Conservation (phyloP, 2,888 invertebrate species). For the Melanophora roralis region DNA sequence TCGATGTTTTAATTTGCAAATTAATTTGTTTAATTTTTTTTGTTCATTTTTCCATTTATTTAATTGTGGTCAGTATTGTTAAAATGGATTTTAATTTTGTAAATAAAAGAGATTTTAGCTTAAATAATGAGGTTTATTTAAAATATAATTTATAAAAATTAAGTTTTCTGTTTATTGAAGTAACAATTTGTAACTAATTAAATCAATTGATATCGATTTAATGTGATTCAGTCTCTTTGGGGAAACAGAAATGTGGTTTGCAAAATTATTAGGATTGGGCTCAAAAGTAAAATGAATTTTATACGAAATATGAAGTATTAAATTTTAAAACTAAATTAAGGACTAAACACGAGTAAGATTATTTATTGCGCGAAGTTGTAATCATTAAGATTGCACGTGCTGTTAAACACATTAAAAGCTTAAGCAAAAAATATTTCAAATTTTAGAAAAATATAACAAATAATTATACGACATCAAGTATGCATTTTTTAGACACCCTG, state of each 20-base stretch:
- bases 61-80: background rate
- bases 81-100: background rate
- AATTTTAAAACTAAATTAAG: no score
- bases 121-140: conserved; percentile 31
- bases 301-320: no score
- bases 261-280: background rate
- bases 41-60: conserved; percentile 3
- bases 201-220: background rate
- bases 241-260: background rate
- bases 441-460: no score
- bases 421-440: no score
- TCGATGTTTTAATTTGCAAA: background rate
- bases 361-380: no score
- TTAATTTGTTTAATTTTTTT: conserved; percentile 23
- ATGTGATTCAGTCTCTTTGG: background rate
- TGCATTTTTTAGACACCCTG: no score
- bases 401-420: no score
- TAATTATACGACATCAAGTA: no score
- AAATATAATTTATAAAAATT: conserved; percentile 11
- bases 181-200: background rate
- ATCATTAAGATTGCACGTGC: no score
- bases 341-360: no score
- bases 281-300: background rate
- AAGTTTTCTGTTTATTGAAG: background rate
- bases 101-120: background rate